These are phyloP conservation scores for Galeopsomyia nigrocyanea DNA, from an alignment of 2,888 invertebrate species.

Conservation along the genomic window DNA sequence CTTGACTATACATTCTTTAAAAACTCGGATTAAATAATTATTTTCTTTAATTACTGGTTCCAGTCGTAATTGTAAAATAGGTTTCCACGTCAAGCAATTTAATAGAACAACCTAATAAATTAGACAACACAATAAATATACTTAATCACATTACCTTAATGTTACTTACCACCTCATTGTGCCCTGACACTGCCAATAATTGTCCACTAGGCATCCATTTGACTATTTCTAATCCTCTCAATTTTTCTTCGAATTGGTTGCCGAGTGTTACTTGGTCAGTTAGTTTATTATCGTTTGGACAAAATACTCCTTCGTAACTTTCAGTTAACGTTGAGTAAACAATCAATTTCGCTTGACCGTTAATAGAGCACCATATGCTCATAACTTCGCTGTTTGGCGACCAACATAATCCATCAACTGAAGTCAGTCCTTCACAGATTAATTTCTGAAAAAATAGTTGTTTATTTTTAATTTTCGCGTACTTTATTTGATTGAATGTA, in stretches of 20 bases:
- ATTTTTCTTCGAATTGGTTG: constrained; percentile 44
- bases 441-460: constrained; percentile 59
- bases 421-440: constrained; percentile 60
- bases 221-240: constrained; percentile 62
- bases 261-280: neutral
- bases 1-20: constrained; percentile 57
- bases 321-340: constrained; percentile 61
- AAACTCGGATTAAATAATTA: constrained; percentile 61
- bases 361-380: constrained; percentile 63
- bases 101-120: constrained; percentile 58
- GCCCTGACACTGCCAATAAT: constrained; percentile 61
- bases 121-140: no score
- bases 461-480: no score
- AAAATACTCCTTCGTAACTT: constrained; percentile 60
- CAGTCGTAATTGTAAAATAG: constrained; percentile 57
- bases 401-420: constrained; percentile 63
- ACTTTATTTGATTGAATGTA: no score
- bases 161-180: constrained; percentile 61
- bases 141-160: no score
- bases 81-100: constrained; percentile 65
- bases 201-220: constrained; percentile 64
- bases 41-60: constrained; percentile 61
- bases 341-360: constrained; percentile 59
- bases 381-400: constrained; percentile 64
- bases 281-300: constrained; percentile 50